Base-by-base conservation (phyloP, 2,113 vertebrate genomes). In the Raja brachyura region DNA sequence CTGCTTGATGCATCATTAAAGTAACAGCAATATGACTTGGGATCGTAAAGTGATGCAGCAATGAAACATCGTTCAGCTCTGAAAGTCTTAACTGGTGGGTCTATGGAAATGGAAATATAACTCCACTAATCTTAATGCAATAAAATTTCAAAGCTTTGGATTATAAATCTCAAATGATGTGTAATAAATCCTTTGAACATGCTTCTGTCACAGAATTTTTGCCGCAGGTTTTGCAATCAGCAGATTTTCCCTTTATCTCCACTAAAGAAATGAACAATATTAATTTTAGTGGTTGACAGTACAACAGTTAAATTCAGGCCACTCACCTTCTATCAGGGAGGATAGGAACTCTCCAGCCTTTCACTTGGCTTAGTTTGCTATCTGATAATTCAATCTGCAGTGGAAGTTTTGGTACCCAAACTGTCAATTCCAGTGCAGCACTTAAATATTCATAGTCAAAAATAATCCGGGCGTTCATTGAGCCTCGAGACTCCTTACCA, bases 321-420 rank as follows among this genome's bases (percentile, higher is more conserved):
- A 70, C 76, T 63, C 94, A 99, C 99, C 98, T 98, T 94, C 98
- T 95, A 95, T 99, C 98, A 0, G 98, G 98, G 94, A 99, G 97
- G 93, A 99, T 98, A 93, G 99, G 98, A 28, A 99, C 98, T 94
- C 99, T 97, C 99, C 99, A 99, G 93, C 98, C 99, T 94, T 98
- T 99, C 96, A 99, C 98, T 96, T 99, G 98, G 95, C 98, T 99
- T 93, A 99, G 97, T 28, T 95, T 96, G 94, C 94, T 93, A 0
- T 99, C 98, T 0, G 98, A 98, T 0, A 99, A 98, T 93, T 99
- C 97, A 25, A 99, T 97, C 95, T 96, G 97, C 93, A 99, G 96
- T 0, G 99, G 99, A 76, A 99, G 97, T 70, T 98, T 98, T 95
- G 99, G 99, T 90, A 99, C 98, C 99, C 99, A 99, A 88, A 99